Evolutionary conservation across 2,888 invertebrate species (phyloP), one percentile per base, ranked within the genome.

Genomic region (Gerris lacustris): DNA sequence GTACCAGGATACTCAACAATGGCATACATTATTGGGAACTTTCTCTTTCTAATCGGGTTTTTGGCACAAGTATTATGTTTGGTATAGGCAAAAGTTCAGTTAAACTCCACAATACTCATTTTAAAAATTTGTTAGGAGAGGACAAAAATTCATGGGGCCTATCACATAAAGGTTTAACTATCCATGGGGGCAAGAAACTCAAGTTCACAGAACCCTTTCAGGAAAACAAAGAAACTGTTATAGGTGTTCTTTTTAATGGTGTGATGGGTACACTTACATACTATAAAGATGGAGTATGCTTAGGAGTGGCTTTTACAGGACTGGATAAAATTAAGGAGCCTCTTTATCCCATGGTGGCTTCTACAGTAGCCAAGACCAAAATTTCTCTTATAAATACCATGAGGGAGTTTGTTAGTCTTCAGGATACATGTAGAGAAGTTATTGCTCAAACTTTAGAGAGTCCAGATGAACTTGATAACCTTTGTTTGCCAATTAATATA

Each of bases 11-110:
- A 6, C 81, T 90, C n/a, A 88, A 88, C 78, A 84, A 86, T 76
- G 86, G 80, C 66, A 79, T 81, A 43, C 84, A 85, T 79, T 88
- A 87, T 78, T 88, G 88, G 88, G 88, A 89, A 78, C 79, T 89
- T 71, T 63, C 77, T 44, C 78, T 82, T 0, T 85, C 86, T 0
- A 85, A 86, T 76, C 80, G 89, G 66, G 84, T 89, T 64, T 89
- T 88, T 77, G 89, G 89, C 43, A 89, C 89, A 0, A 85, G 88
- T 76, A 88, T 90, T 82, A 89, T 90, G 89, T 88, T 90, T 76
- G 90, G 89, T 17, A 82, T 88, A 67, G 87, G 86, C 63, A 86
- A 86, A 5, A 79, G 79, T 69, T 78, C 80, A 63, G 84, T 84
- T 4, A 80, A 86, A 6, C 80, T 89, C 2, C 88, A 89, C 78